Conservation (phyloP, 2,797 vertebrate genomes). For the Halcyon leucocephala region DNA sequence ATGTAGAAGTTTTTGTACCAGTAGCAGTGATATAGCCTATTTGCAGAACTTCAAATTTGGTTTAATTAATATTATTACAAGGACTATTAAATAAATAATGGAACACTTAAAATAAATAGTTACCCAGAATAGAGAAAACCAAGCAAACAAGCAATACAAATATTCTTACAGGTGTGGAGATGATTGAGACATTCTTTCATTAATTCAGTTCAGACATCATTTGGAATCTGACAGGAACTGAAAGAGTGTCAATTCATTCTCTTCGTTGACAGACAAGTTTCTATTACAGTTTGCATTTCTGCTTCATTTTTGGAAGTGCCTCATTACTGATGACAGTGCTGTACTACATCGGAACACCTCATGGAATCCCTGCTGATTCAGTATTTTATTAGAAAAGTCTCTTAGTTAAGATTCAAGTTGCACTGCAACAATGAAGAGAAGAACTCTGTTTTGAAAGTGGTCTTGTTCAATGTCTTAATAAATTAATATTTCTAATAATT, state of each 20-base stretch:
- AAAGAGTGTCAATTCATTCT: slow-evolving; percentile 19
- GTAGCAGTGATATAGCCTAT: neutral
- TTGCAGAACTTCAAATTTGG: neutral
- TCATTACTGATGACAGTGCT: neutral
- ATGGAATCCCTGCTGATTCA: neutral
- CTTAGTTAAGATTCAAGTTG: neutral
- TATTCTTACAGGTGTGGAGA: neutral
- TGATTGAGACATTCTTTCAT: slow-evolving; percentile 19
- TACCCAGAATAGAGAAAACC: neutral
- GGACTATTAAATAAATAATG: neutral
- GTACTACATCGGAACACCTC: neutral
- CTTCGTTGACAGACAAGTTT: neutral
- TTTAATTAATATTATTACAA: neutral
- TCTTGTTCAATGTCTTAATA: neutral
- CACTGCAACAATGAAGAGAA: neutral
- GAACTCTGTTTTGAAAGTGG: neutral
- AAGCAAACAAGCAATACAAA: neutral
- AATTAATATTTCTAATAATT: neutral
- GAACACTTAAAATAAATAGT: slow-evolving; percentile 15
- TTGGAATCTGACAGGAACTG: slow-evolving; percentile 21
- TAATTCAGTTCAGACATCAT: neutral
- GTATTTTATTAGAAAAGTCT: neutral
- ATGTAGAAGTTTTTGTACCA: neutral
- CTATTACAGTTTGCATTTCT: neutral
- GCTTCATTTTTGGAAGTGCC: neutral